Percentiles rank a stretch among this genome's conserved stretches.
Conservation (phyloP, 2,888 invertebrate species). For the Amphipyra tragopoginis region DNA sequence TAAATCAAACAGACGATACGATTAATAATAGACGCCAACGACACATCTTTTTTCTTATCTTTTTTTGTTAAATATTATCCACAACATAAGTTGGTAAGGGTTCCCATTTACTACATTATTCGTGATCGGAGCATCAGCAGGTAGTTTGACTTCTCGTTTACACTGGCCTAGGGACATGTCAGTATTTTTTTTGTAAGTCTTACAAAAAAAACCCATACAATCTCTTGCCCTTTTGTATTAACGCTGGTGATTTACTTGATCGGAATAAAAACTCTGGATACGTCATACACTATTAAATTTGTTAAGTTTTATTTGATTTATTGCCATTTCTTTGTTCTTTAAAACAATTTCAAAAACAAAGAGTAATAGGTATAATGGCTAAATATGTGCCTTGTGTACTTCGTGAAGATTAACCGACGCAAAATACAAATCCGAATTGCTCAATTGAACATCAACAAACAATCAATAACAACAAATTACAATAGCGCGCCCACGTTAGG, state of each 20-base stretch:
- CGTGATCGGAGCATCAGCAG: conserved; percentile 49
- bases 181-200: conserved; percentile 40
- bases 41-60: conserved; percentile 39
- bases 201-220: conserved; percentile 33
- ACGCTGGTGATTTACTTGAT: conserved; percentile 41
- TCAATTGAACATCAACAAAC: conserved; percentile 30
- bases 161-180: conserved; percentile 40
- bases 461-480: conserved; percentile 25
- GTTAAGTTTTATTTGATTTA: conserved; percentile 7
- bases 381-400: too few relatives aligned
- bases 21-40: conserved; percentile 43
- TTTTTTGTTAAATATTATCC: conserved; percentile 36
- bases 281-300: conserved; percentile 18
- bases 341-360: too few relatives aligned
- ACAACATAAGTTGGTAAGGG: conserved; percentile 37
- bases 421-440: conserved; percentile 16
- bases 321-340: not conserved
- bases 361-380: too few relatives aligned
- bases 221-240: conserved; percentile 44
- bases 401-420: not conserved
- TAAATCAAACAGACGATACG: conserved; percentile 26
- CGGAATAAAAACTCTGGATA: conserved; percentile 29
- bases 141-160: conserved; percentile 56
- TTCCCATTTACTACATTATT: conserved; percentile 30
- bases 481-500: conserved; percentile 38